Percentiles rank a stretch among this genome's conserved stretches.
phyloP scores from a whole-genome alignment of 2,888 invertebrate genomes.

The Eupithecia vulgata region DNA sequence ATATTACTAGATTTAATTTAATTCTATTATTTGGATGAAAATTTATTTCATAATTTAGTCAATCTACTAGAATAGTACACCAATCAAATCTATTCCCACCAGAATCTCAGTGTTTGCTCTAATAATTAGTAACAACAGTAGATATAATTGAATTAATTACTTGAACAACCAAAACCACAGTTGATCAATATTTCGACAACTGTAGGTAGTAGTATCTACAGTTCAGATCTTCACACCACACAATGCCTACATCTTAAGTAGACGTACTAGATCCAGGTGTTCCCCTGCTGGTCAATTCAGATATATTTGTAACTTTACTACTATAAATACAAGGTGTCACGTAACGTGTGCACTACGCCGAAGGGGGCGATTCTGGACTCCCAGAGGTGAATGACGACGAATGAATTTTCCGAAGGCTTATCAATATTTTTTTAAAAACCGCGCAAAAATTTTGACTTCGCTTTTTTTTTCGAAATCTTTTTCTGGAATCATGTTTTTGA shows the following conservation, averaged over 20 bases:
- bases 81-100: neutral
- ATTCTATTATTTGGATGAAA: too few relatives aligned
- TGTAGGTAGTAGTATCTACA: neutral
- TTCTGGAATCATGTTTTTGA: too few relatives aligned
- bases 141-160: slow-evolving; percentile 21
- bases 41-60: too few relatives aligned
- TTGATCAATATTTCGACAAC: neutral
- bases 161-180: slow-evolving; percentile 11
- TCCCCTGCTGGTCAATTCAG: neutral
- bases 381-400: too few relatives aligned
- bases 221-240: neutral
- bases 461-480: too few relatives aligned
- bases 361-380: too few relatives aligned
- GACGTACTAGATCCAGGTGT: neutral
- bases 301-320: neutral
- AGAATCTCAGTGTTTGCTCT: neutral
- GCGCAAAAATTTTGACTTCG: too few relatives aligned
- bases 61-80: too few relatives aligned
- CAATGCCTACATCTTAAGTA: neutral
- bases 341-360: too few relatives aligned
- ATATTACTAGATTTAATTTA: too few relatives aligned
- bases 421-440: too few relatives aligned
- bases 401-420: too few relatives aligned
- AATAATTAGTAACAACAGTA: slow-evolving; percentile 14
- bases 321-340: neutral